phyloP scores from a whole-genome alignment of 2,888 invertebrate genomes.

The Allolobophora icterica region DNA sequence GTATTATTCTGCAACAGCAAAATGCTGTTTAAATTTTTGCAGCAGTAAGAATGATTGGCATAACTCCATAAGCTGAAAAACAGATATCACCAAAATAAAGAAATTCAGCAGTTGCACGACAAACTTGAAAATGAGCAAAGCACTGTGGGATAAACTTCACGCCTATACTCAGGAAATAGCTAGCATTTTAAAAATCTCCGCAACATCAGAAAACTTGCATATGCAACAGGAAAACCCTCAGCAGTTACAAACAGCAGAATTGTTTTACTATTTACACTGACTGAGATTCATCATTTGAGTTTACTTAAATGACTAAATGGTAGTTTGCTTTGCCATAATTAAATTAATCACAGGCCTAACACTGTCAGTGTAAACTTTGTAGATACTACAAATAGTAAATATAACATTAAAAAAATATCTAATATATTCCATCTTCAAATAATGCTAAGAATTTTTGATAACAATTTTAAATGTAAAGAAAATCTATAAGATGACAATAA shows the following conservation, averaged over 20 bases:
- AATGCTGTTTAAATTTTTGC: neutral
- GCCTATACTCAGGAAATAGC: neutral
- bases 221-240: neutral
- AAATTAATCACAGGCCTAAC: too few relatives aligned
- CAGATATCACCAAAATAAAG: neutral
- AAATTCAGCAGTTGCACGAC: neutral
- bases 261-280: too few relatives aligned
- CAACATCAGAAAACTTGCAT: neutral
- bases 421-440: neutral
- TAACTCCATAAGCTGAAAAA: neutral
- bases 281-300: neutral
- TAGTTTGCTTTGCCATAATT: too few relatives aligned
- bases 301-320: too few relatives aligned
- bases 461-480: neutral
- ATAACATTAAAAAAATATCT: neutral
- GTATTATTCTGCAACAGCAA: neutral
- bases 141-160: neutral
- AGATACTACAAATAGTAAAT: neutral
- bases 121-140: neutral
- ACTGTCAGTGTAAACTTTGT: neutral
- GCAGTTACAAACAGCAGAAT: neutral
- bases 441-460: neutral
- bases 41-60: constrained; percentile 10
- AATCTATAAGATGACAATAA: neutral
- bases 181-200: neutral